These are phyloP conservation scores for Acanthaster planci DNA, from an alignment of 35 echinoderm and acorn worm species.

Conservation along the genomic window DNA sequence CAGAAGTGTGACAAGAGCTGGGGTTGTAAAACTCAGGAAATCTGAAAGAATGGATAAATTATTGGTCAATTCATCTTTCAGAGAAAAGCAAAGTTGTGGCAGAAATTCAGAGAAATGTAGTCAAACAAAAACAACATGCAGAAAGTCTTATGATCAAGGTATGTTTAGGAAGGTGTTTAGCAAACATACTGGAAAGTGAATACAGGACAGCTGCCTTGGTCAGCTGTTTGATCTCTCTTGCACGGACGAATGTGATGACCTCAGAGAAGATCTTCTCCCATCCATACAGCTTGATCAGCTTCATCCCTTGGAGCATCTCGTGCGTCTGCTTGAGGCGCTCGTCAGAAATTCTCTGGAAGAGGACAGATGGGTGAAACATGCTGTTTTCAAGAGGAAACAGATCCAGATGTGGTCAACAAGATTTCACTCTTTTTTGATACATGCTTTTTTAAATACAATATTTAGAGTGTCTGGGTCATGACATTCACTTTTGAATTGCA, in stretches of 20 bases:
- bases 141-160: no score
- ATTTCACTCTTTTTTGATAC: no score
- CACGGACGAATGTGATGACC: not conserved
- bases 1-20: not conserved
- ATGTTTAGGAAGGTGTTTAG: no score
- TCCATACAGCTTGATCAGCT: constrained; percentile 10
- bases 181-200: not conserved
- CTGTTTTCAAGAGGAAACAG: no score
- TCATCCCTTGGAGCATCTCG: constrained; percentile 32
- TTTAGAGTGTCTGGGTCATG: no score
- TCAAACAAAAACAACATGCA: no score
- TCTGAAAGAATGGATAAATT: not conserved
- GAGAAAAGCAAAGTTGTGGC: no score
- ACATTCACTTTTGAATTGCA: no score
- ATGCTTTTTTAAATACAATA: no score
- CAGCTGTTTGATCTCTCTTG: constrained; percentile 7
- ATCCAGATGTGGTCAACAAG: no score
- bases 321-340: constrained; percentile 13
- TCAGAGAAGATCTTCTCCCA: constrained; percentile 26
- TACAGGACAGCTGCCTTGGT: not conserved
- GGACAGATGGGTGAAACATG: no score
- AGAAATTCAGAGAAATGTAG: no score
- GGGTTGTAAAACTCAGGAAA: not conserved
- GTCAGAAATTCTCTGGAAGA: constrained; percentile 11
- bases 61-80: not conserved